Base-by-base conservation (phyloP, 2,797 vertebrate genomes). In the Anguilla marmorata region DNA sequence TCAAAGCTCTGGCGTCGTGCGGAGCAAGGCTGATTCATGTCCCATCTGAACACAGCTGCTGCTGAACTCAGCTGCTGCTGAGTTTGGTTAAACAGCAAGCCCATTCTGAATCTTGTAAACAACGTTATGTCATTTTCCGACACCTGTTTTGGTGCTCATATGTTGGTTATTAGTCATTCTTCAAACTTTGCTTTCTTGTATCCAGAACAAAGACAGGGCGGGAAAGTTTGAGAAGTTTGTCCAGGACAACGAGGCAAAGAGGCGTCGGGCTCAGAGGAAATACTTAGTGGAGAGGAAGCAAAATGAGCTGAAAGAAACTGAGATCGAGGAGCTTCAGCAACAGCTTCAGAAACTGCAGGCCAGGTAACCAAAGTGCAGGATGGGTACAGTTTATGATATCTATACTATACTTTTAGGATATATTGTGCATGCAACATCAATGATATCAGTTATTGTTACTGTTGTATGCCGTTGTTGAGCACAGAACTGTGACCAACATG, bases 211-310 rank as follows among this genome's bases (percentile, higher is more conserved):
- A 91, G 94, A 95, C 2, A 94, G 91, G 86, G 92, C 89, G 4
- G 85, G 88, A 74, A 95, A 94, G 86, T 97, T 97, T 92, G 93
- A 91, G 83, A 95, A 86, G 84, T 94, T 96, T 92, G 94, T 96
- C 63, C 92, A 93, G 84, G 95, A 95, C 85, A 96, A 94, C 33
- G 93, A 94, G 45, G 83, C 74, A 11, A 97, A 96, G 90, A 93
- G 93, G 4, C 90, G 87, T 0, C 60, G 85, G 88, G 93, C 93
- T 0, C 85, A 96, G 86, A 93, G 94, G 92, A 96, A 95, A 85
- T 96, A 93, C 16, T 90, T 96, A 88, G 88, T 21, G 8, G 95
- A 96, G 41, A 89, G 12, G 84, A 93, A 93, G 85, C 88, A 94
- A 72, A 97, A 95, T 45, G n/a, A 91, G 63, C 52, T 90, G 48